phyloP scores from a whole-genome alignment of 2,797 vertebrate species.

The Falco cherrug region DNA sequence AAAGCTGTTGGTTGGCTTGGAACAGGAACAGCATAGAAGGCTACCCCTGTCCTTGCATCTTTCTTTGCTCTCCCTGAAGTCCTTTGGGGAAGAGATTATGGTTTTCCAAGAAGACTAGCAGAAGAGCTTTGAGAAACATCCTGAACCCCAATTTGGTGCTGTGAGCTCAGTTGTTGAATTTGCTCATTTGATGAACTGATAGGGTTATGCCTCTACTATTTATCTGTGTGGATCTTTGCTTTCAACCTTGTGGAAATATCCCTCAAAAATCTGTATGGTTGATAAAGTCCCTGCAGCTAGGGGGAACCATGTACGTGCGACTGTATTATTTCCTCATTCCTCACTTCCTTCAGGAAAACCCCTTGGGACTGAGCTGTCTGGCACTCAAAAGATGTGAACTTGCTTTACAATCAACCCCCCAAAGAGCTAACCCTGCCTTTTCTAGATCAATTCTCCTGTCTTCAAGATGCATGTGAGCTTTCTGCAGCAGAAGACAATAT shows the following conservation, averaged over 20 bases:
- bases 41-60: background rate
- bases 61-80: background rate
- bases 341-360: background rate
- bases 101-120: background rate
- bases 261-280: background rate
- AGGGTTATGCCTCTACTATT: rapidly evolving
- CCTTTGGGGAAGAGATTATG: background rate
- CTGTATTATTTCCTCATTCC: background rate
- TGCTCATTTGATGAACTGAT: background rate
- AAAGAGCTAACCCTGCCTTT: background rate
- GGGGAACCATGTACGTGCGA: rapidly evolving
- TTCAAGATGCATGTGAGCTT: background rate
- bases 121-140: background rate
- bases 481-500: background rate
- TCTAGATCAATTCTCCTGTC: background rate
- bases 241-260: background rate
- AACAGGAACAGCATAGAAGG: background rate
- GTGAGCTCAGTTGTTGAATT: background rate
- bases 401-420: background rate
- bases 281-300: background rate
- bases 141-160: background rate
- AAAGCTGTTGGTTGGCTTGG: background rate
- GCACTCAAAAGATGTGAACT: background rate
- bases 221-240: background rate
- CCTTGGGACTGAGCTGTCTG: background rate